Evolutionary conservation across 2,113 vertebrate species (phyloP).

Genomic region (Seriola dumerili): DNA sequence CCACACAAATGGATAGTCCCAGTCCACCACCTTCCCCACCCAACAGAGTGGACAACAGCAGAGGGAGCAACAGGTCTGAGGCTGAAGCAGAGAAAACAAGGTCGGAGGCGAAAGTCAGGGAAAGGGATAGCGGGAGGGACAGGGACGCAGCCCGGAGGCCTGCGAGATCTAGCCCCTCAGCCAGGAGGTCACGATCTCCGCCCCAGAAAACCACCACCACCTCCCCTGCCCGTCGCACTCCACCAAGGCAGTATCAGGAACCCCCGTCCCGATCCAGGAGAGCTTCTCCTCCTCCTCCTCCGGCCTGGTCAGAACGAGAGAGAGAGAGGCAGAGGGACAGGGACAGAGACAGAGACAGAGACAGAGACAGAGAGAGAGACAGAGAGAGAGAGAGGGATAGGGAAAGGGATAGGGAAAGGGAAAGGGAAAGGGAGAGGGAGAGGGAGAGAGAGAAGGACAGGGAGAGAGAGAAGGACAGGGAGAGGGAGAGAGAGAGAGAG

Average conservation of each 20-base stretch:
- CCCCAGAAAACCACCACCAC: constrained; percentile 36
- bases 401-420: constrained; percentile 42
- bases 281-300: constrained; percentile 64
- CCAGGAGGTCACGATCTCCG: constrained; percentile 56
- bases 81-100: constrained; percentile 49
- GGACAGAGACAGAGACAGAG: constrained; percentile 33
- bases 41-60: constrained; percentile 19
- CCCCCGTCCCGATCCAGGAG: constrained; percentile 62
- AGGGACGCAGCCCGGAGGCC: constrained; percentile 36
- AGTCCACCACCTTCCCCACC: constrained; percentile 63
- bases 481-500: constrained; percentile 28
- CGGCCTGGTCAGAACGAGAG: constrained; percentile 60
- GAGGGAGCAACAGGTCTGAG: constrained; percentile 43
- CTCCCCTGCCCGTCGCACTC: constrained; percentile 67
- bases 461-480: constrained; percentile 46
- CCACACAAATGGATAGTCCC: constrained; percentile 67
- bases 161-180: constrained; percentile 13
- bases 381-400: constrained; percentile 44
- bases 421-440: constrained; percentile 25
- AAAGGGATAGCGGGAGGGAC: constrained; percentile 47
- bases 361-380: too few relatives aligned
- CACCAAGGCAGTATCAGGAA: constrained; percentile 83
- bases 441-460: constrained; percentile 58
- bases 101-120: constrained; percentile 38
- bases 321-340: constrained; percentile 52